Base-by-base conservation (phyloP, 2,113 vertebrate species). In the Hystrix cristata region DNA sequence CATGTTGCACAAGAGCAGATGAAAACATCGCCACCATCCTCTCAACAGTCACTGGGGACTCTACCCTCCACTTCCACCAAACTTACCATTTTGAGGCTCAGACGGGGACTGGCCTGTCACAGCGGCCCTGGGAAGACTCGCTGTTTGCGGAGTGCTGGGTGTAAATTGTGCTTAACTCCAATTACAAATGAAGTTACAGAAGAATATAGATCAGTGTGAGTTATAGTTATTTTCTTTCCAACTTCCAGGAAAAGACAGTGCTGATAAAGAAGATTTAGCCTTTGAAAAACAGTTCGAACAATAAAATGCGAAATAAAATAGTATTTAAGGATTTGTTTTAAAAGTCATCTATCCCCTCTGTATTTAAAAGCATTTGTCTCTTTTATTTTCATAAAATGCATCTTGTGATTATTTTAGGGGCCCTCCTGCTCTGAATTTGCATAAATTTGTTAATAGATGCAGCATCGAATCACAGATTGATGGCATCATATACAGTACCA, bases 311-410 rank as follows among this genome's bases (percentile, higher is more conserved):
- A 85, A 79, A 72, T 48, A 38, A 86, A 91, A 88, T 91, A 57
- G 1, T 48, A 12, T 53, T 97, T 86, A 94, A 60, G 51, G 4
- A 27, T 51, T 86, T 85, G 31, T 27, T 65, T 72, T 85, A 85
- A 81, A 80, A 87, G 34, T 82, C 21, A n/a, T 25, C 3, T 19
- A 53, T 10, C 21, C 46, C 55, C 65, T 59, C 4, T 79, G 14
- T 62, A 38, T 72, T 48, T 94, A 95, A 78, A 0, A 80, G 25
- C 10, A 65, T 5, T 48, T 88, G 19, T 85, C 34, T 60, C 53
- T 53, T 27, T 31, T 76, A 76, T 85, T 97, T 95, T 97, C 23
- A 82, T 78, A 95, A 96, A 86, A 31, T 65, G n/a, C 1, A 34
- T 29, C 57, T 67, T 91, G 16, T 90, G 87, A 60, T 92, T 95